Evolutionary conservation across 2,888 invertebrate genomes (phyloP), one percentile per base, ranked within the genome.

Genomic region (Dexiosoma caninum): DNA sequence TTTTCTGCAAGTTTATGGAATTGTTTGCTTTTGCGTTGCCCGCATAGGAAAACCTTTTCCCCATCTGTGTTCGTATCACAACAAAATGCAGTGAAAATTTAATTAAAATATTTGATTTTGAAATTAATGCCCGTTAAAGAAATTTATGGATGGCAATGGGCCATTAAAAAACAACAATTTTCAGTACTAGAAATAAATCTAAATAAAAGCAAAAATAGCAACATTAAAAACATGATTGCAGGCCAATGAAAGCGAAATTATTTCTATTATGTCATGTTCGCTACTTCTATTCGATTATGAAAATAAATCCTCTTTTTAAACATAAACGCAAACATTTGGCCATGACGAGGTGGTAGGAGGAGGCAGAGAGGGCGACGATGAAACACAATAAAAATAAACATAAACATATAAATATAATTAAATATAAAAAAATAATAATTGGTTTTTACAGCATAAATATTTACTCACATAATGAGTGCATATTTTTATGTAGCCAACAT

Each of bases 341-440:
- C 3, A 27, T 6, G 27, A 27, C 27, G 6, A 27, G 6, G 6
- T 27, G 27, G 3, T 27, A 5, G 6, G 27, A 27, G 27, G 27
- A 27, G 27, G 6, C 27, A 27, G 4, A 6, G 6, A 27, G 27
- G 6, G 27, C 27, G 6, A 27, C 3, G 4, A 27, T 27, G 27
- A 27, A 27, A 27, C 6, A 6, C 4, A 27, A 27, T 6, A 27
- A 27, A 27, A 5, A 5, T 27, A 27, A 27, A 27, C 27, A 27
- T 27, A 62, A 14, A 37, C 6, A 44, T 32, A 74, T 16, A 55
- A 67, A 53, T 53, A 19, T 21, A 60, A 67, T 67, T 64, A 69
- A 76, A 75, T 46, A 67, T 51, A 66, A 57, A 55, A 51, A 53
- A 60, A 72, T 59, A 46, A n/a, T 66, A 66, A 70, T 77, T 77